Percentiles rank a stretch among this genome's conserved stretches.
Conservation (phyloP, 2,113 vertebrate species). For the Myiozetetes cayanensis region DNA sequence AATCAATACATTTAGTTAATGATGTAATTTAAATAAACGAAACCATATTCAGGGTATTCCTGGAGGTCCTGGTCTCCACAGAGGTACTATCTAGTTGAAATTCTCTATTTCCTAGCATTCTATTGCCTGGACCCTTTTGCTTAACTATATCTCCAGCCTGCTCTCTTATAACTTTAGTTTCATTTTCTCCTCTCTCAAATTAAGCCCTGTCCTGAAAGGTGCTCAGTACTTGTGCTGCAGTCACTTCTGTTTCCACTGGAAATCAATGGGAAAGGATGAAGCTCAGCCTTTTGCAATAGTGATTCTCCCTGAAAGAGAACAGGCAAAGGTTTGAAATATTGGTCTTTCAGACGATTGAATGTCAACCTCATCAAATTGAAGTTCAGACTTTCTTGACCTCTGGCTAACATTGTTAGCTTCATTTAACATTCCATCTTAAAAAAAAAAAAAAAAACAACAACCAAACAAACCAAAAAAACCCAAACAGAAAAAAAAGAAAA, state of each 20-base stretch:
- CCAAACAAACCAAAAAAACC: no score
- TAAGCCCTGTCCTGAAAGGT: not conserved
- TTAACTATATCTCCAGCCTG: not conserved
- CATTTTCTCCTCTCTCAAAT: not conserved
- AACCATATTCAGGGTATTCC: not conserved
- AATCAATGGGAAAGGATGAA: not conserved
- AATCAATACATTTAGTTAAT: not conserved
- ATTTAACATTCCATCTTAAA: not conserved
- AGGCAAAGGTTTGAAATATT: not conserved
- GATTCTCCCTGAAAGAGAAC: not conserved
- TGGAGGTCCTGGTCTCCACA: not conserved
- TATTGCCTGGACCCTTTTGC: not conserved
- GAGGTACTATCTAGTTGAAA: not conserved
- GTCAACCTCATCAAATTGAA: not conserved
- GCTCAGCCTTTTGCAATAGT: not conserved
- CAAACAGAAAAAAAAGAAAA: no score
- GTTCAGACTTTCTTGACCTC: not conserved
- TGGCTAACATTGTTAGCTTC: not conserved
- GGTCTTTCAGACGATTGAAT: slow-evolving; percentile 13
- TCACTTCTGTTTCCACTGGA: not conserved
- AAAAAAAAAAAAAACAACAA: not conserved
- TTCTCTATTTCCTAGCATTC: not conserved
- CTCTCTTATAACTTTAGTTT: not conserved
- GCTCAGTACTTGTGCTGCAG: not conserved
- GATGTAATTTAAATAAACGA: not conserved